Evolutionary conservation across 2,113 vertebrate species (phyloP).

Genomic region (Fulmarus glacialis): DNA sequence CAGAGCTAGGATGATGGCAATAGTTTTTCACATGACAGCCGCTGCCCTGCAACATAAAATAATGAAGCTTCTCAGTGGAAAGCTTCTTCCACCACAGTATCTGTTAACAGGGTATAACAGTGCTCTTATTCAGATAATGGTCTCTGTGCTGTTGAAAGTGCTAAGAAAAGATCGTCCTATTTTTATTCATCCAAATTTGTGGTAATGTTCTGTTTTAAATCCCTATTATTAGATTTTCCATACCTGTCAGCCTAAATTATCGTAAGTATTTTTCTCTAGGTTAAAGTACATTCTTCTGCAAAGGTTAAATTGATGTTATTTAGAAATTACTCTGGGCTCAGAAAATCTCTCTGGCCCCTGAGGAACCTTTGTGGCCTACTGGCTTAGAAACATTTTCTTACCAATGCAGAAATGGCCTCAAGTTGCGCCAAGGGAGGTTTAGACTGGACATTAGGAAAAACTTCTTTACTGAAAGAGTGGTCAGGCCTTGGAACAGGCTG

Average conservation of each 20-base stretch:
- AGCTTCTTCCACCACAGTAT: neutral
- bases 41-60: neutral
- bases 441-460: too few relatives aligned
- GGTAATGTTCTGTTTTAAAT: neutral
- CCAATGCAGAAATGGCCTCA: neutral
- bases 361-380: neutral
- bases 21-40: neutral
- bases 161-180: constrained; percentile 6
- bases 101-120: neutral
- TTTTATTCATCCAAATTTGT: neutral
- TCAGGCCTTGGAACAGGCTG: too few relatives aligned
- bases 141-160: neutral
- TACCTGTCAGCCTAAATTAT: neutral
- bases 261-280: neutral
- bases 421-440: too few relatives aligned
- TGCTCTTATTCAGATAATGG: neutral
- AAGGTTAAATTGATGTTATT: neutral
- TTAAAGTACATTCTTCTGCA: neutral
- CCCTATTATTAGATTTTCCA: neutral
- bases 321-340: neutral
- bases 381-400: neutral
- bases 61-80: neutral
- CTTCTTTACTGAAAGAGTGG: too few relatives aligned
- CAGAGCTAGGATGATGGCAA: neutral
- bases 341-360: neutral